Percentiles rank a stretch among this genome's conserved stretches.
phyloP scores from a whole-genome alignment of 1,140 invertebrate species.

The Drosophila ananassae region DNA sequence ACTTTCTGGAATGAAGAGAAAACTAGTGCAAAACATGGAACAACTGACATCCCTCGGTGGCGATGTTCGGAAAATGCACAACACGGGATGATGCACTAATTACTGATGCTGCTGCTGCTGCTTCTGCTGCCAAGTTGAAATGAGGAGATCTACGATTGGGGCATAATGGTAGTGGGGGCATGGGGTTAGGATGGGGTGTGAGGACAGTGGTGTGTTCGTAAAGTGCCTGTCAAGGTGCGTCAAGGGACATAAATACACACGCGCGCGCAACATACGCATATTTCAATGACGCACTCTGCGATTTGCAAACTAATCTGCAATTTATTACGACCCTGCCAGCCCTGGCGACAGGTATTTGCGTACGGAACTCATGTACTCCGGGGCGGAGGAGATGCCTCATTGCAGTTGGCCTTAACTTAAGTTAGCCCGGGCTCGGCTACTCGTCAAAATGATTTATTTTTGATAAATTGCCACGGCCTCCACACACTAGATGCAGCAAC shows the following conservation, averaged over 20 bases:
- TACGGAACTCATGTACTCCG: conserved; percentile 17
- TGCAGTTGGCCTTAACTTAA: conserved; percentile 47
- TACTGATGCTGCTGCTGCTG: conserved; percentile 51
- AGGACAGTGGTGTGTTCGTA: conserved; percentile 11
- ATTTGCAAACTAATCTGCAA: conserved; percentile 79
- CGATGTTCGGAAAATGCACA: conserved; percentile 42
- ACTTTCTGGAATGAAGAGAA: conserved; percentile 17
- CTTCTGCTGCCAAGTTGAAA: conserved; percentile 47
- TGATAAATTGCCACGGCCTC: conserved; percentile 78
- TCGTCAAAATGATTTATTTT: conserved; percentile 84
- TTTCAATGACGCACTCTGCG: conserved; percentile 65
- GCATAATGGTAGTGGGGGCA: neutral
- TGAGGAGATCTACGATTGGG: conserved; percentile 14
- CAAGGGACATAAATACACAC: conserved; percentile 25
- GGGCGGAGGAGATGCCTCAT: conserved; percentile 16
- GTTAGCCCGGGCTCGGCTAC: conserved; percentile 24
- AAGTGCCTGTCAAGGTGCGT: conserved; percentile 52
- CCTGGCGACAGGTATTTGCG: conserved; percentile 66
- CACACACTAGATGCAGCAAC: conserved; percentile 38
- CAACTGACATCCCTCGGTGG: conserved; percentile 39
- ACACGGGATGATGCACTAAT: conserved; percentile 76
- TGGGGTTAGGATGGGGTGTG: neutral
- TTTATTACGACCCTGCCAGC: conserved; percentile 61
- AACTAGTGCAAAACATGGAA: conserved; percentile 26
- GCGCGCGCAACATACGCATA: conserved; percentile 27